These are phyloP conservation scores for Xenopus borealis DNA, from an alignment of 2,113 vertebrate species.

Conservation along the genomic window DNA sequence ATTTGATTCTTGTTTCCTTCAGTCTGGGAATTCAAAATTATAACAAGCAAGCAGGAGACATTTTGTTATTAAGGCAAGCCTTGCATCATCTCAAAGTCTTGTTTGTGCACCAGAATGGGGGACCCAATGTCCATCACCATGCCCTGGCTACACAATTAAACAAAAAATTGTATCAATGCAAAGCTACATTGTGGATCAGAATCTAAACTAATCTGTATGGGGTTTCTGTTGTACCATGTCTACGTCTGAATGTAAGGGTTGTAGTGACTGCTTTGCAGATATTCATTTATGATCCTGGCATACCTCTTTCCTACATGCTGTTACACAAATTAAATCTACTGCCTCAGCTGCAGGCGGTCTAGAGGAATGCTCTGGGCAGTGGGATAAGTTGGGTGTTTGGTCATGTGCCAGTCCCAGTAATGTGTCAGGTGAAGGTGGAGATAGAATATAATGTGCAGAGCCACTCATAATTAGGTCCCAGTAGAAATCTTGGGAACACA, in stretches of 20 bases:
- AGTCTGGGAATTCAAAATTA: no score
- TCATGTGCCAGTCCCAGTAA: conserved; percentile 14
- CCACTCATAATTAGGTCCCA: conserved; percentile 24
- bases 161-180: no score
- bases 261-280: neutral
- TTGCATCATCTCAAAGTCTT: no score
- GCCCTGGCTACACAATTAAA: no score
- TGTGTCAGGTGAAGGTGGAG: neutral
- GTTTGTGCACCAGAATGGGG: no score
- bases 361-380: conserved; percentile 15
- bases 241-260: neutral
- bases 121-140: no score
- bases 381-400: conserved; percentile 14
- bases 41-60: no score
- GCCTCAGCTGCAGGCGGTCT: conserved; percentile 11
- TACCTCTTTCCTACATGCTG: neutral
- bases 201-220: no score
- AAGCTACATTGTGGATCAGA: no score
- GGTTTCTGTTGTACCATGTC: no score
- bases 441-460: neutral
- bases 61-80: no score
- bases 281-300: neutral
- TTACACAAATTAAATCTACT: conserved; percentile 9
- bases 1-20: no score
- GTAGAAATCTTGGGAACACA: neutral